These are phyloP conservation scores for Apostichopus leukothele DNA, from an alignment of 53 echinoderm and acorn worm genomes.

Conservation along the genomic window DNA sequence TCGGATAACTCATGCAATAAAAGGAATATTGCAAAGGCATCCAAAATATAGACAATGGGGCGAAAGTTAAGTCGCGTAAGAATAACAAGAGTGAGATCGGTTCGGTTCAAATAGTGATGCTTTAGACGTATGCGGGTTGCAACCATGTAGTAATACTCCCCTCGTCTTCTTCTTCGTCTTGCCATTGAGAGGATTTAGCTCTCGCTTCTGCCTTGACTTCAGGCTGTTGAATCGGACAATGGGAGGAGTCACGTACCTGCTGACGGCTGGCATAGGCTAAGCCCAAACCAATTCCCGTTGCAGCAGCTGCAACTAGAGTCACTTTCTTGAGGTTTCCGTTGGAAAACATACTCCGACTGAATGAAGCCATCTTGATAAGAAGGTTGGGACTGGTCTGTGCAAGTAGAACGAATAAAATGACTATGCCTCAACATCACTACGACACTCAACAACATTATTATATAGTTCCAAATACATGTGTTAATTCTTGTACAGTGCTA, in stretches of 20 bases:
- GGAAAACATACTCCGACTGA: slow-evolving; percentile 9
- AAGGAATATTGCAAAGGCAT: too few species aligned
- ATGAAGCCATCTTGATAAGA: background rate
- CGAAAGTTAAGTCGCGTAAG: too few species aligned
- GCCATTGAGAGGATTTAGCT: background rate
- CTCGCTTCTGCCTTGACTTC: slow-evolving; percentile 6
- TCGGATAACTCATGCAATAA: too few species aligned
- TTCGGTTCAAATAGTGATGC: too few species aligned
- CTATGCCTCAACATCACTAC: too few species aligned
- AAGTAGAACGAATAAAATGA: too few species aligned
- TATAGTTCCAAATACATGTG: too few species aligned
- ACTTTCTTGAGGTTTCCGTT: slow-evolving; percentile 42
- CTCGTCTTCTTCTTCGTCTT: slow-evolving; percentile 50
- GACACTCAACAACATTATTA: too few species aligned
- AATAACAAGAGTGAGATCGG: too few species aligned
- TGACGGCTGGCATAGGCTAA: slow-evolving; percentile 42
- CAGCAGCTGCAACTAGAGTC: slow-evolving; percentile 53
- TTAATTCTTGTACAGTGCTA: too few species aligned
- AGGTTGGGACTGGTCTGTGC: too few species aligned
- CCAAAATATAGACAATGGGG: too few species aligned
- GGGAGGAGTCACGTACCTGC: slow-evolving; percentile 37
- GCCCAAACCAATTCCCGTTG: slow-evolving; percentile 57
- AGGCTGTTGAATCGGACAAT: slow-evolving; percentile 15
- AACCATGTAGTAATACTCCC: slow-evolving; percentile 33
- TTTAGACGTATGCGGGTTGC: background rate